phyloP scores from a whole-genome alignment of 2,888 invertebrate species.

The Philopedon plagiatum region DNA sequence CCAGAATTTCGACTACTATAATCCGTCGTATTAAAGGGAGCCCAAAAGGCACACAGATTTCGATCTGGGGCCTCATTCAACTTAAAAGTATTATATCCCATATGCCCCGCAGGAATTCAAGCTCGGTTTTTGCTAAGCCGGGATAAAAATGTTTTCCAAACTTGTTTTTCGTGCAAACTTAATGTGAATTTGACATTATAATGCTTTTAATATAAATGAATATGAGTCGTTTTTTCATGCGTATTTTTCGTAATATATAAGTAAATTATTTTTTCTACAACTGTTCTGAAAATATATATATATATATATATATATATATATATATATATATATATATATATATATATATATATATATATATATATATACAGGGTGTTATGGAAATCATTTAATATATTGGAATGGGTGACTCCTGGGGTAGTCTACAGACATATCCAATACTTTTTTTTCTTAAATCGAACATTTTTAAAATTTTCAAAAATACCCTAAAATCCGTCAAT shows the following conservation, averaged over 20 bases:
- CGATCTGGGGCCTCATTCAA: not conserved
- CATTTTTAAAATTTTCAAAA: too few species aligned
- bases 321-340: too few species aligned
- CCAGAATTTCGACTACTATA: not conserved
- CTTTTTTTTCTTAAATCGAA: too few species aligned
- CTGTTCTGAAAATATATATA: too few species aligned
- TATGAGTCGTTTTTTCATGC: not conserved
- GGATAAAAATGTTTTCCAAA: not conserved
- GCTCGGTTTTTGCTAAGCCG: not conserved
- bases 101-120: not conserved
- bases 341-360: too few species aligned
- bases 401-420: too few species aligned
- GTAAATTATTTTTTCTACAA: constrained; percentile 6
- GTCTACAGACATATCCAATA: too few species aligned
- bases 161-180: not conserved
- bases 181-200: not conserved
- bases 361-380: too few species aligned
- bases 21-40: not conserved
- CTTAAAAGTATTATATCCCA: not conserved
- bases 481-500: too few species aligned
- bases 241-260: constrained; percentile 7
- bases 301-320: too few species aligned
- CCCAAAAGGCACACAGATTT: not conserved
- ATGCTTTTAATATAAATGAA: not conserved
- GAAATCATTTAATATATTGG: too few species aligned